phyloP scores from a whole-genome alignment of 2,113 vertebrate genomes.

The Bucco capensis region DNA sequence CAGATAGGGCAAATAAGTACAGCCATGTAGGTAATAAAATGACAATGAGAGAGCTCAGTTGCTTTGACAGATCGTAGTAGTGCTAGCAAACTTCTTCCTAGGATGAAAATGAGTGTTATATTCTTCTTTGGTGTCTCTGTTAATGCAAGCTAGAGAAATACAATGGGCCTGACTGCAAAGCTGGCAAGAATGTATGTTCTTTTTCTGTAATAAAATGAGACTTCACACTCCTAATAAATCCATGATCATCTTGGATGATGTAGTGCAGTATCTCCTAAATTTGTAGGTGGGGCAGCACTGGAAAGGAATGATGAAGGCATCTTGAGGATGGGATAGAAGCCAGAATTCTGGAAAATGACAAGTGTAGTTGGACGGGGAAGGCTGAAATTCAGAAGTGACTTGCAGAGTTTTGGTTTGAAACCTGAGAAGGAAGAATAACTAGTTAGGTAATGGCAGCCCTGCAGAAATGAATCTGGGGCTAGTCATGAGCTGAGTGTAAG shows the following conservation, averaged over 20 bases:
- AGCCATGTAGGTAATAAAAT: neutral
- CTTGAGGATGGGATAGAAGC: neutral
- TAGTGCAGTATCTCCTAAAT: neutral
- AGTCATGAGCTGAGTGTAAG: neutral
- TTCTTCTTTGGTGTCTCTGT: neutral
- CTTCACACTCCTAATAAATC: neutral
- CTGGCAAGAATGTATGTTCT: neutral
- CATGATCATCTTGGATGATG: neutral
- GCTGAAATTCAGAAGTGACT: neutral
- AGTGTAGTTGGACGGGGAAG: neutral
- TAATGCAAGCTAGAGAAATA: neutral
- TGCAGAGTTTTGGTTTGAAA: neutral
- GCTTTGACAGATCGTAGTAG: neutral
- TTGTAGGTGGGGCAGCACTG: neutral
- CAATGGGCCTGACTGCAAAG: neutral
- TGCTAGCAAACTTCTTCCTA: neutral
- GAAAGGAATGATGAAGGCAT: neutral
- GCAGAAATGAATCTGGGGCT: neutral
- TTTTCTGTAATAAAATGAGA: neutral
- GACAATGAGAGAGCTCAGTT: neutral
- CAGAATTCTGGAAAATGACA: neutral
- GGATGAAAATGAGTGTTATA: neutral
- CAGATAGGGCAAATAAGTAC: neutral
- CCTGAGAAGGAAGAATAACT: neutral
- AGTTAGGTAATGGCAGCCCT: neutral